Evolutionary conservation across 2,888 invertebrate genomes (phyloP), one percentile per base, ranked within the genome.

Genomic region (Dolomedes plantarius): DNA sequence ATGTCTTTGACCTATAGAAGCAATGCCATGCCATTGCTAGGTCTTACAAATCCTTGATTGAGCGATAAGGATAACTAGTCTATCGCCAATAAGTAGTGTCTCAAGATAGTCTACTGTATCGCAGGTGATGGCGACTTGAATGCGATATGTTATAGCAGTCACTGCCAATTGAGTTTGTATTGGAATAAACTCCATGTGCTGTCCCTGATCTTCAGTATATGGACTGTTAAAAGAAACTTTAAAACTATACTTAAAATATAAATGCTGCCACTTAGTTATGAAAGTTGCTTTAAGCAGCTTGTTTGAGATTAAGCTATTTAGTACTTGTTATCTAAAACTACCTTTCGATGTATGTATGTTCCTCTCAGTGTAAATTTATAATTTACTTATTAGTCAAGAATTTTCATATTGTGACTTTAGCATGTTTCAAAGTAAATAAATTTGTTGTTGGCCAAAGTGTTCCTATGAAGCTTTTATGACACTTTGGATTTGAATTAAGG

Each of bases 321-420:
- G 78, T 76, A 76, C 67, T 86, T 86, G 86, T 86, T 86, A 75
- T 76, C 62, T 76, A 56, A 83, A 76, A 86, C 80, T 80, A 80
- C 79, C 86, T 86, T 86, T 86, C 71, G 69, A 86, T 86, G 86
- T 86, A 72, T 86, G 86, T 86, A 86, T 86, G 86, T 76, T 79
- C 86, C 80, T 86, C 80, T 86, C 50, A 72, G 69, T 86, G 86
- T 86, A 80, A 50, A 74, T 86, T 62, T 86, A 79, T 86, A 32
- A 86, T 86, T 86, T 80, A 76, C 74, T 80, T 71, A 72, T 65
- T 83, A 86, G 86, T 71, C 68, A 62, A 86, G 31, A 68, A 81
- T 36, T 80, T 86, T 86, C 80, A 76, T 86, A 86, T 75, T 79
- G 85, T 86, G 85, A 78, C 41, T 85, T 74, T 86, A 86, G 86